Evolutionary conservation across 2,113 vertebrate genomes (phyloP).

Genomic region (Poeciliopsis occidentalis): DNA sequence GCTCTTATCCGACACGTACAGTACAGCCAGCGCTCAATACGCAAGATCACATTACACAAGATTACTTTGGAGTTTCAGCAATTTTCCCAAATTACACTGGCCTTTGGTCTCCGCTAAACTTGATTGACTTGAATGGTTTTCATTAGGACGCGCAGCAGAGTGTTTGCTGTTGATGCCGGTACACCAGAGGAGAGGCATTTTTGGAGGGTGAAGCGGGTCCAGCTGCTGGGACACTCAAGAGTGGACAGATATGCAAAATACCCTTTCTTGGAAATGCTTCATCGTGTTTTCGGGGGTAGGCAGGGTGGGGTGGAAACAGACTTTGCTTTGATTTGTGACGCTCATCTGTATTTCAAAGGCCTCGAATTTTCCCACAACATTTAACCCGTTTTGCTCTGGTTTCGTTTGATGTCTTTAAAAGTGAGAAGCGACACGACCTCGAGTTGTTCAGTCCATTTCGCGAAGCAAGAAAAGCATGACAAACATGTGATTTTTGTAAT

Average conservation of each 20-base stretch:
- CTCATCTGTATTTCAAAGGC: constrained; percentile 34
- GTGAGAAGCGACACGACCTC: constrained; percentile 6
- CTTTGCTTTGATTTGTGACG: constrained; percentile 27
- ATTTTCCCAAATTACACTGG: constrained; percentile 82
- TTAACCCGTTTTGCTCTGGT: constrained; percentile 17
- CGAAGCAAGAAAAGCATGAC: constrained; percentile 13
- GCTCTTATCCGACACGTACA: constrained; percentile 83
- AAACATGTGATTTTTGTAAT: constrained; percentile 32
- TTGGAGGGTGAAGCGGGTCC: constrained; percentile 63
- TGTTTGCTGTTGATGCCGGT: constrained; percentile 64
- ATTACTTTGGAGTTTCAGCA: constrained; percentile 79
- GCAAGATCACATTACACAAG: constrained; percentile 80
- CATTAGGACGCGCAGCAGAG: constrained; percentile 69
- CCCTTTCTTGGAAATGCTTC: constrained; percentile 44
- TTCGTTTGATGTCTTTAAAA: constrained; percentile 25
- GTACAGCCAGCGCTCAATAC: constrained; percentile 74
- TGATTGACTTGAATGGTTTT: constrained; percentile 85
- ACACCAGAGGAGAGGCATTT: constrained; percentile 65
- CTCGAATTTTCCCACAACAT: constrained; percentile 30
- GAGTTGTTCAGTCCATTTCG: constrained; percentile 56
- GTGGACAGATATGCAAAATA: constrained; percentile 54
- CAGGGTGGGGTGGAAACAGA: background rate
- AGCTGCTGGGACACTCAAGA: constrained; percentile 62
- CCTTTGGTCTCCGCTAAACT: constrained; percentile 79
- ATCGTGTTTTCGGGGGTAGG: constrained; percentile 35